Conservation (phyloP, 2,113 vertebrate species). For the Xyrauchen texanus region DNA sequence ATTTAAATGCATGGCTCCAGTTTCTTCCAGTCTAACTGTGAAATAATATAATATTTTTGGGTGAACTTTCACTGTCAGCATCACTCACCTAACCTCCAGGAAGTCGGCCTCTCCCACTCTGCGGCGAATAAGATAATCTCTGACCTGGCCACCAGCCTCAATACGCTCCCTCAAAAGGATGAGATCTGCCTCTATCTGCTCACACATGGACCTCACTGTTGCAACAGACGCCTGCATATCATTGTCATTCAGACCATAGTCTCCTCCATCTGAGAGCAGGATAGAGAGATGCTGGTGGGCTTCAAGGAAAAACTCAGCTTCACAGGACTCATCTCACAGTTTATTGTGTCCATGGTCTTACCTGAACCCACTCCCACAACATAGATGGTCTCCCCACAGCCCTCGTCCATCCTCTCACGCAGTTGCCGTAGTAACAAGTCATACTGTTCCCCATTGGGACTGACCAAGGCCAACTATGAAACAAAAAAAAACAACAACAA, state of each 20-base stretch:
- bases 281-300: background rate
- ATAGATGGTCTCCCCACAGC: conserved; percentile 97
- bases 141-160: conserved; percentile 88
- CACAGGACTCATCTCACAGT: background rate
- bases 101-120: conserved; percentile 97
- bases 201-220: conserved; percentile 90
- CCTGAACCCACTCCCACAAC: conserved; percentile 97
- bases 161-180: conserved; percentile 89
- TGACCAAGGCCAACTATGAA: conserved; percentile 91
- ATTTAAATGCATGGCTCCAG: no score
- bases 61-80: background rate
- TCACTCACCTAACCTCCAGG: conserved; percentile 94
- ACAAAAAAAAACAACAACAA: background rate
- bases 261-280: conserved; percentile 85
- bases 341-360: conserved; percentile 63
- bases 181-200: conserved; percentile 90
- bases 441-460: conserved; percentile 94
- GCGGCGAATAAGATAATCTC: conserved; percentile 92
- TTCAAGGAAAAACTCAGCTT: conserved; percentile 15
- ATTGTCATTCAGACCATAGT: conserved; percentile 90
- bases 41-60: no score
- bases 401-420: conserved; percentile 94
- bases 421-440: conserved; percentile 94
- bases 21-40: no score
- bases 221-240: conserved; percentile 97